Evolutionary conservation across 1,140 invertebrate genomes (phyloP), one percentile per base, ranked within the genome.

Genomic region (Neelides sp.): DNA sequence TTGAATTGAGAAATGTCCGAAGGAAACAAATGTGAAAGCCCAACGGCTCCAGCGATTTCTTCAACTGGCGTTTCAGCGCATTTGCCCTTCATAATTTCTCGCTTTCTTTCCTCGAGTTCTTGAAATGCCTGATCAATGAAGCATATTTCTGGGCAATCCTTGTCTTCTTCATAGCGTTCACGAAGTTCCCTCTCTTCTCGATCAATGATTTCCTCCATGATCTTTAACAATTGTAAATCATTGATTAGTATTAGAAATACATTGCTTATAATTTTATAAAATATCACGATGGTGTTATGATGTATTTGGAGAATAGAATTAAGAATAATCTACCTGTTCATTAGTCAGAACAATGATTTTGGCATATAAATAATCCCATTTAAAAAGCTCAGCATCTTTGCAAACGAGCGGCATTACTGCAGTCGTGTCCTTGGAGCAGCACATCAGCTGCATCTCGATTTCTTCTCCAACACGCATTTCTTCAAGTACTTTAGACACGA

Each of bases 371-470:
- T 69, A 64, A 44, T 70, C 71, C 53, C 53, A 59, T 4, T 55
- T 44, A 15, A 50, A 50, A 17, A 32, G 20, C 35, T 4, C 41
- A 26, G 49, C 54, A 17, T 7, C 19, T 34, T 50, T 50, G 43
- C 50, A 50, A 32, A 49, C 39, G 5, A 57, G 78, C 26, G 83
- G 79, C 49, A 82, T 75, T 22, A 85, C 79, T 40, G 82, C 71
- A 10, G 37, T 13, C 3, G 81, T 84, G 15, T 81, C 83, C 57
- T 82, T 80, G 55, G 81, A 75, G 20, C 88, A 78, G 61, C 82
- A 82, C 81, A 97, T 95, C 54, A 96, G 69, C 57, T 79, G 78
- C 70, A 97, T 77, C 26, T 75, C 82, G 19, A 96, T 78, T 20
- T 69, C 69, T 52, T 85, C 78, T 37, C 79, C 82, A 52, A 81